phyloP scores from a whole-genome alignment of 2,797 vertebrate genomes.

The Myotis myotis region DNA sequence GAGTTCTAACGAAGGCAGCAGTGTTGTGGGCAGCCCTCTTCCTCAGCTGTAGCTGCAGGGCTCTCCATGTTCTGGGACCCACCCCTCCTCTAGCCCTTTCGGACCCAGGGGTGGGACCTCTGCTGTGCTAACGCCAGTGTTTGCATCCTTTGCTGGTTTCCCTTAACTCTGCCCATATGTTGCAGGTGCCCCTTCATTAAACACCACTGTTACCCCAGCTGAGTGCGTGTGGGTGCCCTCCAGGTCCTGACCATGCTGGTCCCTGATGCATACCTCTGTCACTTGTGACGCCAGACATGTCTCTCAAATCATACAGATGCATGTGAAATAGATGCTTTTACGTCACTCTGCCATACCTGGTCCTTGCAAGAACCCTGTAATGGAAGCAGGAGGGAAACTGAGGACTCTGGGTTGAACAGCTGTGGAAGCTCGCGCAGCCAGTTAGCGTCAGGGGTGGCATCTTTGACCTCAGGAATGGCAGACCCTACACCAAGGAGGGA shows the following conservation, averaged over 20 bases:
- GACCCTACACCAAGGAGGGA: rapidly evolving
- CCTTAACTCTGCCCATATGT: neutral
- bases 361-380: neutral
- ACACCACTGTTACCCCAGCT: neutral
- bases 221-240: neutral
- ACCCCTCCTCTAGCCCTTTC: neutral
- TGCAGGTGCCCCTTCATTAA: neutral
- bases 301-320: neutral
- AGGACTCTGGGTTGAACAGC: neutral
- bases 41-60: neutral
- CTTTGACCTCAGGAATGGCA: neutral
- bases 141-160: neutral
- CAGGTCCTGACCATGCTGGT: neutral
- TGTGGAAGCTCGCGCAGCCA: neutral
- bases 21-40: neutral
- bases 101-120: neutral
- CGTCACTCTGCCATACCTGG: neutral
- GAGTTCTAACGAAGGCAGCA: neutral
- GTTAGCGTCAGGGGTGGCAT: neutral
- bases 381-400: neutral
- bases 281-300: neutral
- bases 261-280: neutral
- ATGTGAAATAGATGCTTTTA: neutral
- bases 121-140: neutral
- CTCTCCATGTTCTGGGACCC: neutral